phyloP scores from a whole-genome alignment of 1,140 invertebrate species.

The Drosophila oshimai region DNA sequence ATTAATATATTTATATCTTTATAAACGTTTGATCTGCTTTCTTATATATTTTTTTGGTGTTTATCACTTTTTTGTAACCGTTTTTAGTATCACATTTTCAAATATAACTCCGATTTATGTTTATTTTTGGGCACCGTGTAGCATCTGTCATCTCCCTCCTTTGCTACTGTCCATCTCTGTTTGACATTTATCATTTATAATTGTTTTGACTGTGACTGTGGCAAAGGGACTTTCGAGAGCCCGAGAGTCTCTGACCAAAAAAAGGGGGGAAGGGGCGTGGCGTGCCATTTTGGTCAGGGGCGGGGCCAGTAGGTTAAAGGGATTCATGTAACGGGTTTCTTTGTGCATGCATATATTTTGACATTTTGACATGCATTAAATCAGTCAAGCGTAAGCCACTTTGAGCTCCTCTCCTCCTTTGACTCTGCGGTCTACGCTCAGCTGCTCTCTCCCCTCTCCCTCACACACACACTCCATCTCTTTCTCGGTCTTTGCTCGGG shows the following conservation, averaged over 20 bases:
- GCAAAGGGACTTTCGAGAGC: slow-evolving; percentile 4
- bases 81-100: background rate
- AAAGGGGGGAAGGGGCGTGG: slow-evolving; percentile 5
- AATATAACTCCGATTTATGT: background rate
- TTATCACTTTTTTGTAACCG: too few relatives aligned
- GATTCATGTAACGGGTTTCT: slow-evolving; percentile 35
- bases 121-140: background rate
- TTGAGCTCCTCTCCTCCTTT: slow-evolving; percentile 33
- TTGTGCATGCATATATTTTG: slow-evolving; percentile 75
- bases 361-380: slow-evolving; percentile 79
- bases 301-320: background rate
- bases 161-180: slow-evolving; percentile 1
- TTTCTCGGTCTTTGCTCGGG: background rate
- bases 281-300: background rate
- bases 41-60: background rate
- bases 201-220: slow-evolving; percentile 70
- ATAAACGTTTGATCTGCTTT: too few relatives aligned
- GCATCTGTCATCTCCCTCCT: background rate
- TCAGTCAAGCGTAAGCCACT: slow-evolving; percentile 69
- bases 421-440: slow-evolving; percentile 35
- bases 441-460: background rate
- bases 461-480: background rate
- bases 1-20: too few relatives aligned
- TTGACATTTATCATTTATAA: slow-evolving; percentile 78
- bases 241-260: slow-evolving; percentile 9